A percentile compares a stretch with the other conserved stretches of the same genome.
phyloP scores from a whole-genome alignment of 2,113 vertebrate genomes.

The Eulemur rufifrons region DNA sequence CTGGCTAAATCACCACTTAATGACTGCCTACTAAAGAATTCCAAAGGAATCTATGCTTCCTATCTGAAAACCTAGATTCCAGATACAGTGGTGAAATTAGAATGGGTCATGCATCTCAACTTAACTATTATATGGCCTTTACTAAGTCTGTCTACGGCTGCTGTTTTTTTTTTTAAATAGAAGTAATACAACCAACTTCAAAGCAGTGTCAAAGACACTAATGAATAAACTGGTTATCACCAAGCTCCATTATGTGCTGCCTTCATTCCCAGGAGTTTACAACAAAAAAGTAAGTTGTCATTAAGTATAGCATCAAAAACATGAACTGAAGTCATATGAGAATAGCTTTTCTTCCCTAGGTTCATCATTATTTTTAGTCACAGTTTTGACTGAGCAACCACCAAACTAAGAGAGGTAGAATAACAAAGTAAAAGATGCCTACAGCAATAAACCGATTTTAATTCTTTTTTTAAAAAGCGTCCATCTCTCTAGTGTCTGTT shows the following conservation, averaged over 20 bases:
- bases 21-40: neutral
- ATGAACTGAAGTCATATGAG: neutral
- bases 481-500: neutral
- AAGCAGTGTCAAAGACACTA: neutral
- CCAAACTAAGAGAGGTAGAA: neutral
- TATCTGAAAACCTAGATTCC: neutral
- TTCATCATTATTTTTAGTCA: neutral
- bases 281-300: constrained; percentile 3
- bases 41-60: neutral
- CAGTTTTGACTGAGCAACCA: neutral
- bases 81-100: neutral
- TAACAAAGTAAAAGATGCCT: constrained; percentile 29
- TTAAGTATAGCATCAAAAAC: neutral
- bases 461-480: constrained; percentile 27
- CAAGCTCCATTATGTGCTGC: neutral
- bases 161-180: neutral
- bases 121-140: neutral
- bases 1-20: neutral
- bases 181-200: neutral
- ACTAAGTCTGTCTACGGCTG: neutral
- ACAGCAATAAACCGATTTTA: constrained; percentile 35
- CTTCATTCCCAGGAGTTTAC: neutral
- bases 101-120: neutral
- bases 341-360: neutral
- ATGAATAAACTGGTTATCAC: neutral